Evolutionary conservation across 2,797 vertebrate species (phyloP).

Genomic region (Anas bahamensis): DNA sequence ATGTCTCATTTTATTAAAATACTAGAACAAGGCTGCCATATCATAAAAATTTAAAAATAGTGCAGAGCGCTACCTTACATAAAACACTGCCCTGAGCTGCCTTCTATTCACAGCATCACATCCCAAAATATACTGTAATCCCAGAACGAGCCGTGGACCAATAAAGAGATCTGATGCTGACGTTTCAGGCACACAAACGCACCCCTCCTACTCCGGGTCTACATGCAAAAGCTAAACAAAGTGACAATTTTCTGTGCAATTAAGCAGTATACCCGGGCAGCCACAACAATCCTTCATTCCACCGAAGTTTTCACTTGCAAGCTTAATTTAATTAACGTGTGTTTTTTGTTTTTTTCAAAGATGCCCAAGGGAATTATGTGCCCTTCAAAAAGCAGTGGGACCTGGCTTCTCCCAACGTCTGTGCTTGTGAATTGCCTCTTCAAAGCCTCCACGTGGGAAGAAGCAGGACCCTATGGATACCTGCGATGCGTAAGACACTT

Average conservation of each 20-base stretch:
- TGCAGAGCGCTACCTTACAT: conserved; percentile 31
- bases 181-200: background rate
- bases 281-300: background rate
- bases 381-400: background rate
- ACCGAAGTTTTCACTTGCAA: background rate
- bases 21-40: background rate
- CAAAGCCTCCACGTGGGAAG: background rate
- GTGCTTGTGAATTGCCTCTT: background rate
- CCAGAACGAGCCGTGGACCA: background rate
- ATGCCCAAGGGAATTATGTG: background rate
- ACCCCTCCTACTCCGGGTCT: background rate
- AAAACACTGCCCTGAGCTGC: conserved; percentile 45
- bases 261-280: background rate
- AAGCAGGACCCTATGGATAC: background rate
- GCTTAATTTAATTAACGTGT: background rate
- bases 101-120: background rate
- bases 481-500: background rate
- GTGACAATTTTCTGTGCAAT: background rate
- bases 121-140: background rate
- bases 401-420: background rate
- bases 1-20: conserved; percentile 49
- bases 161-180: background rate
- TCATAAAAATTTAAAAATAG: conserved; percentile 48
- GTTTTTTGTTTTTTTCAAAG: background rate
- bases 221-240: background rate